Base-by-base conservation (phyloP, 2,113 vertebrate genomes). In the Tursiops truncatus region DNA sequence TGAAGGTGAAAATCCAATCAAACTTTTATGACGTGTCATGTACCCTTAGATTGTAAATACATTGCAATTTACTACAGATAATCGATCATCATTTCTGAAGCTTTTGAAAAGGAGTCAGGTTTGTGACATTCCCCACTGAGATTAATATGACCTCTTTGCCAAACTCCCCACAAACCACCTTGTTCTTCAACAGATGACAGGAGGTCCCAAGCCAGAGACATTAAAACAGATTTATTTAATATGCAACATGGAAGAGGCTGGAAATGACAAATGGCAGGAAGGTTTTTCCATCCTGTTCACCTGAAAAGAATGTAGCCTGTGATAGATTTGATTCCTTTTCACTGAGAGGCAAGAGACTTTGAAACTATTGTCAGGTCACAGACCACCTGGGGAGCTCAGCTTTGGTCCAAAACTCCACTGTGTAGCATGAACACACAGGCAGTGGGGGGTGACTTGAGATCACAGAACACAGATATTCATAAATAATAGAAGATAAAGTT, bases 381-480 rank as follows among this genome's bases (percentile, higher is more conserved):
- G 2, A 21, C 2, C 36, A 26, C 10, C 92, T 38, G 11, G n/a
- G 33, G 10, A 25, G 2, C 11, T n/a, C 18, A 83, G 50, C 63
- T 74, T n/a, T 95, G 68, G 50, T 41, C 85, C 47, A 7, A 47
- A 62, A 94, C 91, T 62, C 6, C 10, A 0, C 2, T 58, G 0
- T 58, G 7, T 13, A 65, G 18, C 31, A 12, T 2, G 36, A 71
- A 47, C 5, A 26, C 44, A 23, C 33, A 0, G 17, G 23, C 50
- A 65, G 38, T 58, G 62, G 47, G 11, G 9, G 60, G 50, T 33
- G 47, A 18, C 68, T 71, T 65, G 0, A 87, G 95, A 95, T 95
- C 95, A 96, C 17, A 60, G 92, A 76, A 10, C 0, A 12, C 10
- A 50, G 31, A 28, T 96, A 97, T 97, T 97, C 98, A 97, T 97